Base-by-base conservation (phyloP, 92 coral and sea anemone genomes). In the Epizoanthus rinbou region DNA sequence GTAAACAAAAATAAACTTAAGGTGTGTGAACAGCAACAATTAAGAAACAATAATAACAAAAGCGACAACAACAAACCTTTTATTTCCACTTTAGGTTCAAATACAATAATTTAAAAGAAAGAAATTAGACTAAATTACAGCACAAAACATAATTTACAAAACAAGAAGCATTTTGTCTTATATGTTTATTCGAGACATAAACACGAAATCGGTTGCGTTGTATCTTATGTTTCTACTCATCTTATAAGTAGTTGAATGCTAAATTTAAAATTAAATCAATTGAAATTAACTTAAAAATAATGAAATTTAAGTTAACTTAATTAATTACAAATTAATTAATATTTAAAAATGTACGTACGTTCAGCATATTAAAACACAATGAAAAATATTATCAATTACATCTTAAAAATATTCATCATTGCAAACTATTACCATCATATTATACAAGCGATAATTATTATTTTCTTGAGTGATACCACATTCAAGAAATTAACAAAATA, bases 211-310 rank as follows among this genome's bases (percentile, higher is more conserved):
- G 68, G 25, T 63, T 63, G n/a, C n/a, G n/a, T n/a, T n/a, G n/a
- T n/a, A n/a, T n/a, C n/a, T n/a, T n/a, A n/a, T n/a, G n/a, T n/a
- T 63, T 63, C 68, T 63, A 63, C 68, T 63, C 68, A 63, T 63
- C 68, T 63, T 63, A 63, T 63, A 63, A 63, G 68, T 63, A 63
- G 68, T 63, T 63, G n/a, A 63, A 63, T 63, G 68, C 68, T 63
- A 63, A 63, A 63, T 18, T 63, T 63, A 63, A 63, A 63, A 63
- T 63, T 63, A 63, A 63, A 63, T 63, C 8, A 63, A 63, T 63
- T 63, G 2, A 5, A 63, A 5, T 63, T 63, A 63, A 63, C 17
- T 63, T 63, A 63, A 63, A 63, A 63, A 63, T 63, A 63, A 63
- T 63, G 6, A 16, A 63, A 63, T 3, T 63, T 63, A 63, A 63